phyloP scores from a whole-genome alignment of 2,113 vertebrate species.

The Nibea coibor region DNA sequence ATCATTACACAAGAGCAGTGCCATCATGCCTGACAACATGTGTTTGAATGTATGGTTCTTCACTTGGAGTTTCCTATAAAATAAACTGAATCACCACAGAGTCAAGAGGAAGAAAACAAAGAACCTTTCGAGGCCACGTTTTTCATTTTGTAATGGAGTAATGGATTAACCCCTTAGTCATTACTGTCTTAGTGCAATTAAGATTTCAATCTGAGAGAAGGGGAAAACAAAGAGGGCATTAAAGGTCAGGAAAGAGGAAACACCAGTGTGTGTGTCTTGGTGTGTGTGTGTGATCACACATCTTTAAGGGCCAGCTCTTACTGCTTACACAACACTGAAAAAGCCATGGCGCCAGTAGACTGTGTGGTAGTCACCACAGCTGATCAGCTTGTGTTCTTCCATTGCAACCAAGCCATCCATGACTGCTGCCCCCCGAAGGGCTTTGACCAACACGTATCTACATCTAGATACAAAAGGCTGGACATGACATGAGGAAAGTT shows the following conservation, averaged over 20 bases:
- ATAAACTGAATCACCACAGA: slow-evolving; percentile 4
- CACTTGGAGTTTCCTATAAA: slow-evolving; percentile 2
- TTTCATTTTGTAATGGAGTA: slow-evolving; percentile 36
- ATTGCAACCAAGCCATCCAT: slow-evolving; percentile 73
- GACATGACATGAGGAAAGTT: slow-evolving; percentile 65
- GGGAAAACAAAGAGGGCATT: slow-evolving; percentile 65
- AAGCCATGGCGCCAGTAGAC: slow-evolving; percentile 58
- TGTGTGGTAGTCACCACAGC: slow-evolving; percentile 52
- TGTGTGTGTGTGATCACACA: slow-evolving; percentile 25
- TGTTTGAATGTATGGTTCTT: slow-evolving; percentile 8
- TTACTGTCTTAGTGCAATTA: slow-evolving; percentile 61
- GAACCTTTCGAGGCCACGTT: slow-evolving; percentile 38
- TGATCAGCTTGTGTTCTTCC: slow-evolving; percentile 57
- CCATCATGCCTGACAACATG: slow-evolving; percentile 17
- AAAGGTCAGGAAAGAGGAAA: slow-evolving; percentile 63
- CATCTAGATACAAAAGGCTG: slow-evolving; percentile 70
- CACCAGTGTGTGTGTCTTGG: slow-evolving; percentile 20
- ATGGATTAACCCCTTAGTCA: slow-evolving; percentile 57
- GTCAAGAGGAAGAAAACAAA: slow-evolving; percentile 30
- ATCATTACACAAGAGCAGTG: slow-evolving; percentile 21
- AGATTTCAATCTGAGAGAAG: slow-evolving; percentile 62
- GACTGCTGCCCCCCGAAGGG: slow-evolving; percentile 58
- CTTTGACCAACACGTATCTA: slow-evolving; percentile 69
- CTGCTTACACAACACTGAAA: slow-evolving; percentile 62
- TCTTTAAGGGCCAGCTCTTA: slow-evolving; percentile 42